Base-by-base conservation (phyloP, 2,888 invertebrate species). In the Venustoraphidia nigricollis region DNA sequence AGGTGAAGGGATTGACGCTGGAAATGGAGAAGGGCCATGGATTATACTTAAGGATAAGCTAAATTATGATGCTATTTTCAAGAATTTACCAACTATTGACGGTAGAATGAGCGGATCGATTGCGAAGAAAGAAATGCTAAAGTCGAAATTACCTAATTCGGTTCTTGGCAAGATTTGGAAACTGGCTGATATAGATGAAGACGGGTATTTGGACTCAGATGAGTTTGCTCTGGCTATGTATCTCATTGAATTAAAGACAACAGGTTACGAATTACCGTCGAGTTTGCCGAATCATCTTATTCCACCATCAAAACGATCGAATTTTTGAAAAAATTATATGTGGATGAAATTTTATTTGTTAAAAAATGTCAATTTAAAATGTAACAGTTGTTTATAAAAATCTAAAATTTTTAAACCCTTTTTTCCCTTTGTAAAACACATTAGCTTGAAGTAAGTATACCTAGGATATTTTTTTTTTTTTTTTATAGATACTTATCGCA, bases 161-260 rank as follows among this genome's bases (percentile, higher is more conserved):
- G 91, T 95, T 50, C 79, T 98, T 54, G 93, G 94, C 52, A 89
- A 88, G 75, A 90, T 98, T 60, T 98, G 97, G 97, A 96, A 94
- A 68, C 71, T 98, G 53, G 79, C 96, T 2, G 97, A 97, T 70
- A 80, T 94, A 54, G 96, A 97, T 71, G 82, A 82, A 58, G 95
- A 96, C 66, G 95, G 95, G 14, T 82, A 86, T 68, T 72, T 97
- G 57, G 96, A 97, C 68, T 72, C 78, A 14, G 96, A 97, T 60
- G 97, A 97, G 71, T 97, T 95, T 70, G 95, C 96, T 27, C 75
- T 97, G 52, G 94, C 96, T 14, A 90, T 93, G 87, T 94, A 97
- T 70, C 76, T 94, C 63, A 92, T 94, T 62, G 80, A 81, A 61
- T 80, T 94, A 51, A 94, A 93, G 73, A 70, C 85, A 56, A 83